Evolutionary conservation across 2,113 vertebrate species (phyloP).

Genomic region (Gobiocypris rarus): DNA sequence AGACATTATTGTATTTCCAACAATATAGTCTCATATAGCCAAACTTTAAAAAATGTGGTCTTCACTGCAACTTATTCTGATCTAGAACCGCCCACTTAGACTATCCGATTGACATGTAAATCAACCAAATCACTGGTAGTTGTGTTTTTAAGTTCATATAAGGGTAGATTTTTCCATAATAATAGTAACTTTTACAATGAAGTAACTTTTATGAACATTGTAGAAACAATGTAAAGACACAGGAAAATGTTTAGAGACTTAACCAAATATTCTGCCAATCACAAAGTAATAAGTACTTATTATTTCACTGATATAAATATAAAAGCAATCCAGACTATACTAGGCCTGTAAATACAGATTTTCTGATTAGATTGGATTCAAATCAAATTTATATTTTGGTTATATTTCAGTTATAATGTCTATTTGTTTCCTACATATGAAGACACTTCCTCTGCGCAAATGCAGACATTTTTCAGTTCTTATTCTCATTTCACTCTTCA

Average conservation of each 20-base stretch:
- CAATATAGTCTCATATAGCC: conserved; percentile 14
- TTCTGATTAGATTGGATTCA: not conserved
- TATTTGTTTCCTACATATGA: not conserved
- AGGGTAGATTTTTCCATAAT: not conserved
- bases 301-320: not conserved
- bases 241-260: not conserved
- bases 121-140: not conserved
- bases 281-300: not conserved
- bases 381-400: not conserved
- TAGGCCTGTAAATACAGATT: not conserved
- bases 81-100: not conserved
- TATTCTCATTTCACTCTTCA: too few relatives aligned
- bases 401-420: not conserved
- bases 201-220: not conserved
- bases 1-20: not conserved
- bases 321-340: not conserved
- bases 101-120: not conserved
- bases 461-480: not conserved
- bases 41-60: not conserved
- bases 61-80: not conserved
- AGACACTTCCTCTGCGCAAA: not conserved
- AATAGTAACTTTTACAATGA: too few relatives aligned
- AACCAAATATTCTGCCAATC: not conserved
- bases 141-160: not conserved
- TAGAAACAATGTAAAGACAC: not conserved